phyloP scores from a whole-genome alignment of 1,140 invertebrate genomes.

The Laupala kohalensis region DNA sequence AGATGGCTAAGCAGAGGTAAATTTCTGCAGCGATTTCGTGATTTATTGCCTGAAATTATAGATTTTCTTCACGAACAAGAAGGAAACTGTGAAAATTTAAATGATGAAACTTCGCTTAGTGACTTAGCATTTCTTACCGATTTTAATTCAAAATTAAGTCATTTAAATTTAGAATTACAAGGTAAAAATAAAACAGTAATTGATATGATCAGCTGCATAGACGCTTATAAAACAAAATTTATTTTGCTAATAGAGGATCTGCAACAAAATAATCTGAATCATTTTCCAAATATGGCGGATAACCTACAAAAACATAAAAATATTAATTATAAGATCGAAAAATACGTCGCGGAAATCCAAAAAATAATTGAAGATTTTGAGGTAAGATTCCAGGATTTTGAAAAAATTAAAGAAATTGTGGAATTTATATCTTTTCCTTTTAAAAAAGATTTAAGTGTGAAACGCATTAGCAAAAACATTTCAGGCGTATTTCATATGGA shows the following conservation, averaged over 20 bases:
- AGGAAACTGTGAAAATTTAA: constrained; percentile 5
- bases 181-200: constrained; percentile 12
- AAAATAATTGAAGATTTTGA: constrained; percentile 15
- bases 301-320: constrained; percentile 17
- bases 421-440: constrained; percentile 15
- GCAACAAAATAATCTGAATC: constrained; percentile 17
- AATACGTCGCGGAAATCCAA: constrained; percentile 15
- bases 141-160: constrained; percentile 11
- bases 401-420: constrained; percentile 15
- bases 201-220: constrained; percentile 13
- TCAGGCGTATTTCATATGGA: constrained; percentile 16
- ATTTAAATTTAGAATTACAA: constrained; percentile 17
- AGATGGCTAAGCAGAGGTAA: constrained; percentile 2
- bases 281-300: constrained; percentile 19
- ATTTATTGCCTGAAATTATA: neutral
- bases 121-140: constrained; percentile 10
- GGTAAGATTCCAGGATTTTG: constrained; percentile 11
- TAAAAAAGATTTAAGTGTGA: constrained; percentile 17
- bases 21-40: too few relatives aligned
- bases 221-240: constrained; percentile 17
- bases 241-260: constrained; percentile 18
- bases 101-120: constrained; percentile 15
- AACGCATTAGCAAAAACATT: constrained; percentile 14
- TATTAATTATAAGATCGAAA: constrained; percentile 16
- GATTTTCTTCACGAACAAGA: constrained; percentile 2